Base-by-base conservation (phyloP, 2,888 invertebrate species). In the Dysmachus trigonus region DNA sequence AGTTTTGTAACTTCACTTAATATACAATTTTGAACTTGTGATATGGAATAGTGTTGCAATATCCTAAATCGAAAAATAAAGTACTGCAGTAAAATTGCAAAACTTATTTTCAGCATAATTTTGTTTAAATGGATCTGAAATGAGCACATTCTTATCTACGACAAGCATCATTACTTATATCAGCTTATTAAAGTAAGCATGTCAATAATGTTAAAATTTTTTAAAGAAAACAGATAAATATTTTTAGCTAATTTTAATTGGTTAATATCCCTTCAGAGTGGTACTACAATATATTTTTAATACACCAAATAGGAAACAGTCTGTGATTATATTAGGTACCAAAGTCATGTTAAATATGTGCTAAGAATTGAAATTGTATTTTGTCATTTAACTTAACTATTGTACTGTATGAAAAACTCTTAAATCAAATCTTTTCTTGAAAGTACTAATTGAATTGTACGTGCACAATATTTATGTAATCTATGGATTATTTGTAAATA, bases 301-400 rank as follows among this genome's bases (percentile, higher is more conserved):
- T 33, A 85, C 72, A 85, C 84, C 53, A 85, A 84, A 86, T 62
- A 62, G 62, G n/a, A 82, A 82, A 82, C 81, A 62, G 62, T 82
- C 86, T 86, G 86, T 86, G 86, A 86, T 86, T 86, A 77, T 82
- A 86, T 53, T 86, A 74, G 85, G 86, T 85, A 86, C 86, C 86
- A 86, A 86, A 77, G 47, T 47, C 77, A 47, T 47, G 47, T 77
- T 77, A n/a, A 35, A 77, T 47, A 33, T 47, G 77, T 77, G 41
- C 77, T 77, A 77, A 47, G 62, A 27, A 77, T 77, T 77, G 30
- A 77, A 77, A 35, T 77, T 41, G 41, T 47, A 77, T 73, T 73
- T 77, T 77, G 27, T 15, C 77, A 76, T 22, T 76, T 38, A 33
- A 73, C 31, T 73, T 31, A 27, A 18, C 62, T 62, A 18, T 22